Evolutionary conservation across 1,140 invertebrate species (phyloP), one percentile per base, ranked within the genome.

Genomic region (Brachionus calyciflorus): DNA sequence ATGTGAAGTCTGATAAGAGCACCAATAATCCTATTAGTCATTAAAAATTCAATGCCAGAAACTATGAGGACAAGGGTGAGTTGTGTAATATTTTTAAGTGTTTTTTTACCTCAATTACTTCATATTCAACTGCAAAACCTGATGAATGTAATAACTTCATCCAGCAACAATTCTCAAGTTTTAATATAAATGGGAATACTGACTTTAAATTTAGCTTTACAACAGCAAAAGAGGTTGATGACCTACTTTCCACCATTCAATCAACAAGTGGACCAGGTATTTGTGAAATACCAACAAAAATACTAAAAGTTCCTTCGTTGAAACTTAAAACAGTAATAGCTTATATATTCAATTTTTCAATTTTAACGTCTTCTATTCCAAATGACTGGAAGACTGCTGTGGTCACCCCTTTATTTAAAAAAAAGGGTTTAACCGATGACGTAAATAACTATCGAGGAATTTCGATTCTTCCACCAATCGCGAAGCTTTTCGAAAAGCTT

Each of bases 391-490:
- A 63, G 19, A 68, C 78, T 77, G 77, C 77, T 33, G 17, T 37
- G 1, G 63, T 79, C 19, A 65, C 78, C 14, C 21, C 70, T 9
- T 30, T 78, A 37, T 79, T 51, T 21, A 78, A 78, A 49, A 76
- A 76, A 3, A 79, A 79, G 19, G 65, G 78, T 0, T 19, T 6
- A 14, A 63, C 49, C 49, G 19, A 60, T 24, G 65, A 79, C 19
- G 77, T 77, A 26, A 51, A 40, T 10, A 80, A 79, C 30, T 76
- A 80, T 49, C 19, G 77, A 63, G 77, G 79, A 2, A 79, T 79
- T 12, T 76, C 78, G 21, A 37, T 78, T n/a, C 55, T 79, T n/a
- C 73, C 70, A n/a, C 33, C 69, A 49, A 37, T 55, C 17, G 77
- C 53, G 3, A 75, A 78, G 30, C 26, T 77, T 9, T 41, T 78